A percentile compares a stretch with the other conserved stretches of the same genome.
These are phyloP conservation scores for Pantala flavescens DNA, from an alignment of 1,140 invertebrate genomes.

Conservation along the genomic window DNA sequence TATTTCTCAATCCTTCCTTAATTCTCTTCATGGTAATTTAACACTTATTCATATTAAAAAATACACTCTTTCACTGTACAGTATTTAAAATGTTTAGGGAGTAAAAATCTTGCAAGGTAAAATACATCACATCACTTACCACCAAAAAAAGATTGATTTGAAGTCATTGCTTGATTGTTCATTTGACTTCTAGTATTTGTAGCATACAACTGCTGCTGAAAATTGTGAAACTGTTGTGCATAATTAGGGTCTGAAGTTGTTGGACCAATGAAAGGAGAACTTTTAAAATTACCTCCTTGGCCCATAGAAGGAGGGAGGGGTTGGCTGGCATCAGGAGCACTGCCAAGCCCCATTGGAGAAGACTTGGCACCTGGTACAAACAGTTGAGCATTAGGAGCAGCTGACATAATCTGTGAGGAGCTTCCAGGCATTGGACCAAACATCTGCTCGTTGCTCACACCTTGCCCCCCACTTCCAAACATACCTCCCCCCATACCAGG, in stretches of 20 bases:
- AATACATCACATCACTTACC: conserved; percentile 1
- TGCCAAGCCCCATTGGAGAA: conserved; percentile 31
- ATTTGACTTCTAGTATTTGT: conserved; percentile 60
- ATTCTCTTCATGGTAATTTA: background rate
- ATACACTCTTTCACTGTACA: background rate
- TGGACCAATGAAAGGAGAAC: conserved; percentile 68
- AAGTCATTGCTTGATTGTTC: conserved; percentile 9
- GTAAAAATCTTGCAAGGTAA: conserved; percentile 7
- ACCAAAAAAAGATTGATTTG: background rate
- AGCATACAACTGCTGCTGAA: conserved; percentile 88
- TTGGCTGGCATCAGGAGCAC: conserved; percentile 49
- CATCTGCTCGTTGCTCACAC: conserved; percentile 34
- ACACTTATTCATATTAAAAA: background rate
- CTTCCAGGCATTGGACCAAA: conserved; percentile 38
- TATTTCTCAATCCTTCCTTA: background rate
- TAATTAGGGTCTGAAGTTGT: conserved; percentile 82
- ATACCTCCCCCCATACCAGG: conserved; percentile 17
- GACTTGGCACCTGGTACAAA: conserved; percentile 25
- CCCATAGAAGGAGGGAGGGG: conserved; percentile 70
- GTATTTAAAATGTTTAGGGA: background rate
- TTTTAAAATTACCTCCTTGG: conserved; percentile 59
- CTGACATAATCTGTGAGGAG: conserved; percentile 34
- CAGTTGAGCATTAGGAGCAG: conserved; percentile 26
- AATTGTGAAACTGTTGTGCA: conserved; percentile 89
- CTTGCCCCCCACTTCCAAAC: conserved; percentile 1